Percentiles rank a stretch among this genome's conserved stretches.
These are phyloP conservation scores for Hypomesus transpacificus DNA, from an alignment of 2,113 vertebrate genomes.

Conservation along the genomic window DNA sequence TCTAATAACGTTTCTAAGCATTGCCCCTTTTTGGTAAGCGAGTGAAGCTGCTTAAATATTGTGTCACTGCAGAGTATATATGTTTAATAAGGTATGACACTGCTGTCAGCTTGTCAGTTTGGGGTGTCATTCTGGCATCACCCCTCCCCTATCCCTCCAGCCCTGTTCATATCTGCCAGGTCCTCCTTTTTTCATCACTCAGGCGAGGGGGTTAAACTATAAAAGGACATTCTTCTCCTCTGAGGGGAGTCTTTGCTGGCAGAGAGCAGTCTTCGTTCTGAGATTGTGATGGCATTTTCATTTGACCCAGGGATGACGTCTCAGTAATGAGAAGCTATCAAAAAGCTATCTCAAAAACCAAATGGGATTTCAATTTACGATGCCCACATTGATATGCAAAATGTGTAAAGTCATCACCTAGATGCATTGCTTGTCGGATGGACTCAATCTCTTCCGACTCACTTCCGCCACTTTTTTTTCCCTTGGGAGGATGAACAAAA, in stretches of 20 bases:
- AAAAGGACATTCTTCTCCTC: conserved; percentile 47
- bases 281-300: conserved; percentile 67
- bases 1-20: too few relatives aligned
- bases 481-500: conserved; percentile 15
- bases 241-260: conserved; percentile 25
- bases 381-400: conserved; percentile 70
- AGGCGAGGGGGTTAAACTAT: conserved; percentile 49
- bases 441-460: conserved; percentile 20
- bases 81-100: conserved; percentile 30
- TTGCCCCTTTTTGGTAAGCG: too few relatives aligned
- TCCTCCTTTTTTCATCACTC: conserved; percentile 42
- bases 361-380: conserved; percentile 64
- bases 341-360: conserved; percentile 66
- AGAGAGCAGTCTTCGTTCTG: conserved; percentile 29
- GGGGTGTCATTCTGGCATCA: conserved; percentile 19
- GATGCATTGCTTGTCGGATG: conserved; percentile 18
- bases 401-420: conserved; percentile 46
- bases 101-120: conserved; percentile 24
- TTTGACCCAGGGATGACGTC: conserved; percentile 65
- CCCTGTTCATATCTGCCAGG: conserved; percentile 10
- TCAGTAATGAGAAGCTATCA: conserved; percentile 66
- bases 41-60: background rate
- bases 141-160: background rate
- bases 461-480: conserved; percentile 1
- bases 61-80: conserved; percentile 16